Evolutionary conservation across 2,888 invertebrate species (phyloP).

Genomic region (Dyspetes luteomarginatus): DNA sequence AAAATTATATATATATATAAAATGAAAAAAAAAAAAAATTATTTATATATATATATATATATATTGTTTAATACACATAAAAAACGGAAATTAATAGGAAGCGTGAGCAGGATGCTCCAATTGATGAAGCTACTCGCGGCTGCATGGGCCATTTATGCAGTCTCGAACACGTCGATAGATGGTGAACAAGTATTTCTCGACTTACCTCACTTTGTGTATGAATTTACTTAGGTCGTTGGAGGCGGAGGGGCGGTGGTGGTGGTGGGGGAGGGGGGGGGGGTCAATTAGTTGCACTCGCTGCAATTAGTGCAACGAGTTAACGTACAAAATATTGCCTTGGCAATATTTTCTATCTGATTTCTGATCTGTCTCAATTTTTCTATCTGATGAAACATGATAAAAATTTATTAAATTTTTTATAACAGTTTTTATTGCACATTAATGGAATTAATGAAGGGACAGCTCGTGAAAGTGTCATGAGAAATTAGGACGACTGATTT

Average conservation of each 20-base stretch:
- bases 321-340: not conserved
- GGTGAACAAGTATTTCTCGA: no score
- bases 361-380: no score
- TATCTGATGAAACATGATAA: no score
- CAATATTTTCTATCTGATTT: no score
- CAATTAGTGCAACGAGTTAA: slow-evolving; percentile 16
- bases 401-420: no score
- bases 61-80: not conserved
- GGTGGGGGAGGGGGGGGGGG: not conserved
- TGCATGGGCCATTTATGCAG: not conserved
- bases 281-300: no score
- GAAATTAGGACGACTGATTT: no score
- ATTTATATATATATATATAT: not conserved
- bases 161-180: not conserved
- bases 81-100: not conserved
- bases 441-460: no score
- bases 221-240: not conserved
- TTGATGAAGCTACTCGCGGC: not conserved
- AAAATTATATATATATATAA: no score
- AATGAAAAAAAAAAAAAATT: no score
- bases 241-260: not conserved
- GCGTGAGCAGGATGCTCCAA: slow-evolving; percentile 24
- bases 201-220: not conserved
- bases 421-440: no score
- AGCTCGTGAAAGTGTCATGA: no score